Evolutionary conservation across 2,113 vertebrate species (phyloP), one percentile per base, ranked within the genome.

Genomic region (Eretmochelys imbricata): DNA sequence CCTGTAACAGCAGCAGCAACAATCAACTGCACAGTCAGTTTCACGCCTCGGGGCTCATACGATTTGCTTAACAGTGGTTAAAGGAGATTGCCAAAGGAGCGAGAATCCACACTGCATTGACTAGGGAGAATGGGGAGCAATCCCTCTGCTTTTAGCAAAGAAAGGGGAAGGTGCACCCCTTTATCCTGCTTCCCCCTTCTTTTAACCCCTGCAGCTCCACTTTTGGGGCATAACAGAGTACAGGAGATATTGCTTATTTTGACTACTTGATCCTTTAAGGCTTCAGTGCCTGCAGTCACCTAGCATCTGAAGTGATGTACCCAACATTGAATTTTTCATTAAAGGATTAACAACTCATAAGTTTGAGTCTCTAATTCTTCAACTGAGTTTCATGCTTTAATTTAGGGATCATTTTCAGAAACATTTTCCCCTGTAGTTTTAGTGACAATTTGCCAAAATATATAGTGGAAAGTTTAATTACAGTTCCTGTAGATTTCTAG

Each of bases 1-100:
- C 99, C 99, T 99, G 59, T n/a, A 93, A 88, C 51, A 89, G 76
- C 12, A 93, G 89, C 91, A 55, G 75, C 48, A 92, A 7, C 0
- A 0, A 25, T 55, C 82, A 89, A 16, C 6, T 19, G 0, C 3
- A 24, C 4, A 65, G 9, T 22, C 4, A 62, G 6, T 20, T 65
- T 19, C 51, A 51, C 1, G 1, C 6, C 65, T 22, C 11, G 35
- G 8, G 49, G 49, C 13, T 88, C 82, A 10, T 8, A 12, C 5
- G 31, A 5, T 14, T 89, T 88, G 80, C 35, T 49, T 51, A 14
- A 0, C n/a, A 69, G 48, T 46, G 55, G 53, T 31, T 85, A 46
- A 91, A 84, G 80, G 84, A 81, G 10, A 5, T 50, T n/a, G 51
- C 72, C 87, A 80, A 81, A 88, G 6, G 4, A 3, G 54, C 53